These are phyloP conservation scores for Bubo bubo DNA, from an alignment of 2,113 vertebrate species.

Conservation along the genomic window DNA sequence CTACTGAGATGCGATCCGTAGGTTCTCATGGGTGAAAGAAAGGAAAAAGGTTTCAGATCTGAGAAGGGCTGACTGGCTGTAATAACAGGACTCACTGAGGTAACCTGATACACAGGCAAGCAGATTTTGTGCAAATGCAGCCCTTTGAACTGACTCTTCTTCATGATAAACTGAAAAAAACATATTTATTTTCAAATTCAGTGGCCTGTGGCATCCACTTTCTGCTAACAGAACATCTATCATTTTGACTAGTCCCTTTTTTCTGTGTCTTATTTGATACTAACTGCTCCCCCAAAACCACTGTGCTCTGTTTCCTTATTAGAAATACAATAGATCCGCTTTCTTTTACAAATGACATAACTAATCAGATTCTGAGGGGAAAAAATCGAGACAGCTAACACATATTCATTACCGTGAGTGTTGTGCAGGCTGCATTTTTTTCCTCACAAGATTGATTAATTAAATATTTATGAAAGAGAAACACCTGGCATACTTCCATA, in stretches of 20 bases:
- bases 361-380: conserved; percentile 43
- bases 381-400: conserved; percentile 39
- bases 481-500: conserved; percentile 84
- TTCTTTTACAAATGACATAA: conserved; percentile 10
- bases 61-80: background rate
- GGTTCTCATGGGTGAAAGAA: background rate
- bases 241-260: background rate
- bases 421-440: conserved; percentile 53
- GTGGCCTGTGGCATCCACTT: background rate
- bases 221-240: background rate
- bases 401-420: conserved; percentile 25
- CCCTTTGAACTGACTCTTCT: background rate
- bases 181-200: background rate
- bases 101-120: background rate
- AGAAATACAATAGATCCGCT: background rate
- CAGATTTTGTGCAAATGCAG: background rate
- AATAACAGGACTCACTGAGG: background rate
- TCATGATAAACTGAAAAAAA: background rate
- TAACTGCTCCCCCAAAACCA: background rate
- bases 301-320: background rate
- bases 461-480: conserved; percentile 86
- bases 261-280: background rate
- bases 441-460: conserved; percentile 75
- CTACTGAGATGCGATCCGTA: background rate
- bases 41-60: background rate